Evolutionary conservation across 2,113 vertebrate genomes (phyloP), one percentile per base, ranked within the genome.

Genomic region (Hucho hucho): DNA sequence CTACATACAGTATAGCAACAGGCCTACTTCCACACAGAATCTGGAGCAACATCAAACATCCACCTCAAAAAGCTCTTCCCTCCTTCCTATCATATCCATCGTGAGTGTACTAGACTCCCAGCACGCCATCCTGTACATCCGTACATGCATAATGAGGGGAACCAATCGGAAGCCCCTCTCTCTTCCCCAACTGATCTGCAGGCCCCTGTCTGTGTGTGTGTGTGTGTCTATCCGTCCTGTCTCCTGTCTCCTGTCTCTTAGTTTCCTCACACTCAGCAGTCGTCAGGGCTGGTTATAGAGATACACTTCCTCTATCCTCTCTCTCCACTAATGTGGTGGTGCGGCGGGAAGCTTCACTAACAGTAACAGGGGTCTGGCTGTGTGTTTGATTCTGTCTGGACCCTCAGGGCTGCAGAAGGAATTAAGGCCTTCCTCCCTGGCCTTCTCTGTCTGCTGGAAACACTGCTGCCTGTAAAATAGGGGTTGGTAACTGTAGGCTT

Each of bases 291-390:
- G 74, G 68, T 86, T 81, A 84, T 79, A 82, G 75, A 84, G 75
- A 81, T 73, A 78, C 84, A 83, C 84, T 89, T 90, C 89, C 90
- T 90, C 84, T 43, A 43, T 9, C 9, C 37, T 43, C 37, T 37
- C 86, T 79, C 84, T 72, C 82, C 81, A 73, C 75, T 86, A 28
- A 84, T 85, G 86, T 82, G 72, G 84, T 82, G 78, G 3, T 18
- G 86, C 81, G 72, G 84, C 84, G 80, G 84, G 89, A 82, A 81
- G 79, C 68, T 76, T 29, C 18, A 18, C 58, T 22, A 16, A 61
- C 78, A 71, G 49, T 65, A 81, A 69, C 78, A 70, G 78, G 58
- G 58, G n/a, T n/a, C 58, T 72, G 81, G 64, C 72, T 74, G 68
- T 58, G 80, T 32, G 68, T 37, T 63, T 79, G 74, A 75, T 75